Evolutionary conservation across 35 echinoderm and acorn worm species (phyloP).

Genomic region (Holothuria glaberrima): DNA sequence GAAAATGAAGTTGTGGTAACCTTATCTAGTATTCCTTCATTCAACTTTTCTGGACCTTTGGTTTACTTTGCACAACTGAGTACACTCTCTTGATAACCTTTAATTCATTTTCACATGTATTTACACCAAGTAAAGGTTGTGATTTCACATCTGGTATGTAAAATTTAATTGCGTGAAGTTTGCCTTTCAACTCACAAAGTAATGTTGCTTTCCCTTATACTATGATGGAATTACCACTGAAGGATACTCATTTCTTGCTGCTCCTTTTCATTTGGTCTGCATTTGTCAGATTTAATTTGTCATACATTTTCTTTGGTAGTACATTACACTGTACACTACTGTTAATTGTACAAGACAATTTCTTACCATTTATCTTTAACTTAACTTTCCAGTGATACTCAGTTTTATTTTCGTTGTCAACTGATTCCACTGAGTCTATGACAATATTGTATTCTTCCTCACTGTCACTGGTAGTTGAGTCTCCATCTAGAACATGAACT

Average conservation of each 20-base stretch:
- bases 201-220: too few relatives aligned
- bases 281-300: background rate
- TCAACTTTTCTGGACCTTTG: background rate
- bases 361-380: background rate
- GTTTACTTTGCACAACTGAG: background rate
- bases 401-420: background rate
- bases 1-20: background rate
- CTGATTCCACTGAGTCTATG: conserved; percentile 20
- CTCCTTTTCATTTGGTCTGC: too few relatives aligned
- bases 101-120: too few relatives aligned
- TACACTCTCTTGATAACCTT: too few relatives aligned
- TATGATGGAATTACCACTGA: too few relatives aligned
- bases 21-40: background rate
- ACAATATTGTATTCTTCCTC: background rate
- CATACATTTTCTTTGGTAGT: background rate
- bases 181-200: too few relatives aligned
- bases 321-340: background rate
- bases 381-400: background rate
- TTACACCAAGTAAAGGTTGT: too few relatives aligned
- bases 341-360: background rate
- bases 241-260: too few relatives aligned
- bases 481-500: background rate
- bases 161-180: too few relatives aligned
- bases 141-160: too few relatives aligned
- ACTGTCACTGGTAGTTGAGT: background rate